Base-by-base conservation (phyloP, 2,113 vertebrate genomes). In the Phrynosoma blainvillii region DNA sequence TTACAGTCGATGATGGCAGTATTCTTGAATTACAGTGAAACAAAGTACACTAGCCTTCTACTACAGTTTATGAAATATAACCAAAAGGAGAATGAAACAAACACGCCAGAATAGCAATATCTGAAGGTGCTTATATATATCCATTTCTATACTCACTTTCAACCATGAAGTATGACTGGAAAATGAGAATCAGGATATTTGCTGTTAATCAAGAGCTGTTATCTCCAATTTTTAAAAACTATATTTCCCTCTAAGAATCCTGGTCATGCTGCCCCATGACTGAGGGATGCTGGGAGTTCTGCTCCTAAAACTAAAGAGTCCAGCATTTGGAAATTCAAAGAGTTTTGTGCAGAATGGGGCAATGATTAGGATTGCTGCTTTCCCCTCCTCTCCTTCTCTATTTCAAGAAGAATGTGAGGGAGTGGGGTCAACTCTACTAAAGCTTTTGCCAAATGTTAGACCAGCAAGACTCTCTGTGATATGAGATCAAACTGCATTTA, bases 1-100 rank as follows among this genome's bases (percentile, higher is more conserved):
- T 84, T 89, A 91, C 65, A 88, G 79, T 77, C 90, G 94, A 94
- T 88, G 93, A 86, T 93, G 93, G 92, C 90, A 92, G 87, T 82
- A 52, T 89, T 93, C 93, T 94, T 91, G 89, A 87, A 89, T 94
- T 94, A 90, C 93, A 91, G 27, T 68, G 54, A 80, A 88, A 87
- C 8, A 21, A 47, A 54, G 88, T 91, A 92, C 91, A 75, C 66
- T 89, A 95, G 90, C 89, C 92, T 91, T 93, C 90, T 93, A 85
- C 93, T 92, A 89, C 91, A 85, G 86, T 79, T 84, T 91, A 93
- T 84, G 88, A 93, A 92, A 90, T 90, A 88, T 93, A 94, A 85
- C n/a, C 90, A 85, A 90, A 80, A 88, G 92, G 89, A 90, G 91
- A 94, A 94, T 92, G 89, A 54, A 93, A 77, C 32, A 87, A 91